Evolutionary conservation across 2,797 vertebrate species (phyloP), one percentile per base, ranked within the genome.

Genomic region (Triplophysa bombifrons): DNA sequence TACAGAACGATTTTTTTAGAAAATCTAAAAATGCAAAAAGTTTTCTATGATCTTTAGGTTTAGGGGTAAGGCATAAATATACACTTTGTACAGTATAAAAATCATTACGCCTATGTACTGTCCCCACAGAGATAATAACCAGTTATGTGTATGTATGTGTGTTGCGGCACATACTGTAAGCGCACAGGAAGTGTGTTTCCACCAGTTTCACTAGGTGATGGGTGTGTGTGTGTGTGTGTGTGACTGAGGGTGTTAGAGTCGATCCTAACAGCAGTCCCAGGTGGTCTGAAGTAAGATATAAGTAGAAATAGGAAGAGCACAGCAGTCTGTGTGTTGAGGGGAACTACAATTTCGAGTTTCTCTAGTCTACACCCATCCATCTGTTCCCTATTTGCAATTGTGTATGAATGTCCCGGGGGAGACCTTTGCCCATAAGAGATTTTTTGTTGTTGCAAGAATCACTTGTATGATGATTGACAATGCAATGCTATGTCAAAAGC

Each of bases 191-290:
- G 38, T 41, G 27, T 34, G 17, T 56, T 20, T 68, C 30, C 60
- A 5, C 51, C n/a, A 5, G 56, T 56, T 66, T 87, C 87, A 88
- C 91, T 90, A 91, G 87, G 85, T 78, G 85, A 82, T 74, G 27
- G 25, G 70, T 4, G 70, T 65, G 50, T 63, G 53, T 61, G 70
- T 65, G 50, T 63, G 53, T 61, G 72, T 78, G 22, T 25, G 30
- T 70, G 48, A 9, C 27, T 30, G 27, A 30, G 27, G 27, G 27
- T 30, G 27, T 30, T 4, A 30, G 48, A 64, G 38, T 34, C 34
- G 19, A 58, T 67, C 38, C 30, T 44, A 27, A 73, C 44, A 27
- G 30, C 51, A 17, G 34, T 14, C 70, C 53, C 58, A 76, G 72
- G 38, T 66, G 48, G 70, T 51, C 74, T 25, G 46, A 56, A 50